phyloP scores from a whole-genome alignment of 2,888 invertebrate genomes.

The Lysandra coridon region DNA sequence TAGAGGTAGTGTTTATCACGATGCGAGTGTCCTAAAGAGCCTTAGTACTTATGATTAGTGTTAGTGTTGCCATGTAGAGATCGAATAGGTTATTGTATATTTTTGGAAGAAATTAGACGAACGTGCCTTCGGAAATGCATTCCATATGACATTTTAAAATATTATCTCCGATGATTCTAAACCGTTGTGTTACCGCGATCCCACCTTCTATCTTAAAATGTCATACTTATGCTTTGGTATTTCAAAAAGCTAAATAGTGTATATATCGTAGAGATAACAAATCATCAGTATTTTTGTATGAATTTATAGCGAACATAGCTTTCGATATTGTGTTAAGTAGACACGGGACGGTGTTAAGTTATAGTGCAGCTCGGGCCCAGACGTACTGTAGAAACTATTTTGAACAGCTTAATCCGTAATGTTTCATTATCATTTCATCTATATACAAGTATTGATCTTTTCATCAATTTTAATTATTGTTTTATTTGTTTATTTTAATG shows the following conservation, averaged over 20 bases:
- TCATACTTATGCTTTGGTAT: constrained; percentile 17
- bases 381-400: background rate
- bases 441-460: background rate
- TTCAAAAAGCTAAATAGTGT: constrained; percentile 25
- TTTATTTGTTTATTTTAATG: background rate
- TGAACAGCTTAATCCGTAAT: background rate
- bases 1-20: constrained; percentile 15
- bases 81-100: constrained; percentile 38
- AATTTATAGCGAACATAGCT: constrained; percentile 51
- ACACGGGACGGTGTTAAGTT: background rate
- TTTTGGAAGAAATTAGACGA: constrained; percentile 35
- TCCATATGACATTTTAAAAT: constrained; percentile 33
- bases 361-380: background rate
- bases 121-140: constrained; percentile 35
- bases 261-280: constrained; percentile 26
- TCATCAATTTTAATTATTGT: background rate
- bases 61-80: constrained; percentile 34
- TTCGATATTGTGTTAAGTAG: constrained; percentile 34
- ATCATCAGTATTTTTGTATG: constrained; percentile 63
- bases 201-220: constrained; percentile 27
- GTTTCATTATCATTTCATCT: background rate
- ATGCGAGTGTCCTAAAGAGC: constrained; percentile 30
- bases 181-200: background rate
- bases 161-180: constrained; percentile 13
- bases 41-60: constrained; percentile 36